A percentile compares a stretch with the other conserved stretches of the same genome.
These are phyloP conservation scores for Apamea monoglypha DNA, from an alignment of 2,888 invertebrate genomes.

Conservation along the genomic window DNA sequence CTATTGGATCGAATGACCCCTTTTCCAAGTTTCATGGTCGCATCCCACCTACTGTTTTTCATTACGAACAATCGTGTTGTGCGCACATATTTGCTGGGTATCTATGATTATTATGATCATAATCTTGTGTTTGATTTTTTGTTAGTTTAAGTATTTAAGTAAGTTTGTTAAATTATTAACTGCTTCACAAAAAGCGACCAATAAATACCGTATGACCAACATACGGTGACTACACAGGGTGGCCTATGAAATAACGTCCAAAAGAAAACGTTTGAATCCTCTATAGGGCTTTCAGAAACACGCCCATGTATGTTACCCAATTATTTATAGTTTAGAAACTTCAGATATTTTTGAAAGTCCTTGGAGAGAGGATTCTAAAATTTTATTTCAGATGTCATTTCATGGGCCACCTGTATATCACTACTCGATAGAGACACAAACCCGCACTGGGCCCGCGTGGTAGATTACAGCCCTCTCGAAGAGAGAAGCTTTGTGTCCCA, in stretches of 20 bases:
- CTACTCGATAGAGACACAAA: not conserved
- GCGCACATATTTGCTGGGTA: slow-evolving; percentile 14
- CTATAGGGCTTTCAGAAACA: not conserved
- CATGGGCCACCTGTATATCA: not conserved
- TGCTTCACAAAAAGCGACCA: not conserved
- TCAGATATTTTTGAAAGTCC: not conserved
- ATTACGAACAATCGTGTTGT: slow-evolving; percentile 14
- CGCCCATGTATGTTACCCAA: not conserved
- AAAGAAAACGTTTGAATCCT: not conserved
- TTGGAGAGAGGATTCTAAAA: not conserved
- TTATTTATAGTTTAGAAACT: not conserved
- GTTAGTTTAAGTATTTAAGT: too few species aligned
- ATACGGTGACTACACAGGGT: not conserved
- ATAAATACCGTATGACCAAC: not conserved
- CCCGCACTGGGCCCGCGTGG: not conserved
- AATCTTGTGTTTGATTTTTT: not conserved
- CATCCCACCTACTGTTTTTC: slow-evolving; percentile 47
- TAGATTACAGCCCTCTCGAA: not conserved
- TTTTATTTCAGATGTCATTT: not conserved
- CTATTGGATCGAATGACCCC: slow-evolving; percentile 23
- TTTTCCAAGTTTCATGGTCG: slow-evolving; percentile 29
- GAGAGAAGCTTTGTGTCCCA: not conserved
- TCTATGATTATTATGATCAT: not conserved
- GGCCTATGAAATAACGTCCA: not conserved
- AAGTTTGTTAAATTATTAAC: not conserved